Evolutionary conservation across 2,113 vertebrate species (phyloP), one percentile per base, ranked within the genome.

Genomic region (Myocastor coypus): DNA sequence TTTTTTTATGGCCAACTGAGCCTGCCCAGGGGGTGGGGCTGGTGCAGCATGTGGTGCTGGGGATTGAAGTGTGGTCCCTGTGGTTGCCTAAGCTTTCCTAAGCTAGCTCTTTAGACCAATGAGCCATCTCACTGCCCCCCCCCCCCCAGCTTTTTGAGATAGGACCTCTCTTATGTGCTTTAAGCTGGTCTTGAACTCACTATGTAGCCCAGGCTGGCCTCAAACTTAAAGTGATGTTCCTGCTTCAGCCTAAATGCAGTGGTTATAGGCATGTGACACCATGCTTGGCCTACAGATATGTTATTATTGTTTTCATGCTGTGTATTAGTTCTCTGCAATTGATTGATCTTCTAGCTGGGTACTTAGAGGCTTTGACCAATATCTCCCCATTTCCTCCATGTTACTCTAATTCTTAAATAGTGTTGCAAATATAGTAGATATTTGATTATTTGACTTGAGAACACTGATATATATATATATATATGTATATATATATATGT

Each of bases 381-480:
- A 68, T 71, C 37, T 59, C 13, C 64, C 52, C n/a, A 57, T 59
- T 90, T 42, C 7, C n/a, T 5, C 30, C 20, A 26, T n/a, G 37
- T 52, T 50, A 4, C 20, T 71, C 3, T 46, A 80, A 32, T 92
- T 90, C 46, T 75, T 93, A 91, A 69, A 63, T 75, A 55, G 61
- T 85, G 68, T 61, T 4, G 0, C 32, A 77, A 46, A 57, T 22
- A 55, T 37, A 34, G 28, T 37, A 50, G 66, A 87, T 40, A 64
- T 24, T 94, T 94, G 73, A 68, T 94, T 69, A 55, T 92, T 86
- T 89, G 88, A 91, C 46, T 55, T 61, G 40, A 95, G 93, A 46
- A 84, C 68, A n/a, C n/a, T n/a, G n/a, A n/a, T n/a, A n/a, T n/a
- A n/a, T n/a, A n/a, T n/a, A n/a, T n/a, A n/a, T n/a, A n/a, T n/a